Percentiles rank a stretch among this genome's conserved stretches.
phyloP scores from a whole-genome alignment of 2,888 invertebrate species.

The Horisme vitalbata region DNA sequence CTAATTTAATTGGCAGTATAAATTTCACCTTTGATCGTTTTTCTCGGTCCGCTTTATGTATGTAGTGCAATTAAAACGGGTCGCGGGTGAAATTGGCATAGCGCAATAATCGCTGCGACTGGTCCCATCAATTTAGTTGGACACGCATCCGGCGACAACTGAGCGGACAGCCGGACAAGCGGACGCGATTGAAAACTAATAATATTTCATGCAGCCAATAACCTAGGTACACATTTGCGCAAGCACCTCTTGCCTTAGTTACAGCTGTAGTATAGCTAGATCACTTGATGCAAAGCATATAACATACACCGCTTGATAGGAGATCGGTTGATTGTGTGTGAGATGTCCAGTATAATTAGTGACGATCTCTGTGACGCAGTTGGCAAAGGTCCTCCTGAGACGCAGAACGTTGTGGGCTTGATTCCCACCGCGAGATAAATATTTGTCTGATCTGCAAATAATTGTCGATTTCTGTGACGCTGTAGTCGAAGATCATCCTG shows the following conservation, averaged over 20 bases:
- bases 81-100: conserved; percentile 59
- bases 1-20: conserved; percentile 70
- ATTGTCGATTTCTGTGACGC: too few relatives aligned
- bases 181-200: conserved; percentile 66
- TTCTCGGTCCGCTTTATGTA: conserved; percentile 41
- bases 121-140: conserved; percentile 71
- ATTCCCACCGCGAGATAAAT: too few relatives aligned
- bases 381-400: too few relatives aligned
- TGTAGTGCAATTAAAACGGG: conserved; percentile 57
- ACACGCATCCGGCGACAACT: conserved; percentile 69
- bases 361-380: too few relatives aligned
- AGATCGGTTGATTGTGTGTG: too few relatives aligned
- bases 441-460: too few relatives aligned
- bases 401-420: too few relatives aligned
- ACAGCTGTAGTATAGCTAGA: conserved; percentile 2
- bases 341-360: too few relatives aligned
- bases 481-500: too few relatives aligned
- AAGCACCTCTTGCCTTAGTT: conserved; percentile 40
- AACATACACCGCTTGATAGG: too few relatives aligned
- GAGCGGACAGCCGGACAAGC: conserved; percentile 56
- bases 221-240: conserved; percentile 56
- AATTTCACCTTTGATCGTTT: conserved; percentile 43
- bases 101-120: conserved; percentile 50
- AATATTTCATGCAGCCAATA: conserved; percentile 60
- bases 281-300: too few relatives aligned